Evolutionary conservation across 2,797 vertebrate genomes (phyloP), one percentile per base, ranked within the genome.

Genomic region (Poliocrania exsul): DNA sequence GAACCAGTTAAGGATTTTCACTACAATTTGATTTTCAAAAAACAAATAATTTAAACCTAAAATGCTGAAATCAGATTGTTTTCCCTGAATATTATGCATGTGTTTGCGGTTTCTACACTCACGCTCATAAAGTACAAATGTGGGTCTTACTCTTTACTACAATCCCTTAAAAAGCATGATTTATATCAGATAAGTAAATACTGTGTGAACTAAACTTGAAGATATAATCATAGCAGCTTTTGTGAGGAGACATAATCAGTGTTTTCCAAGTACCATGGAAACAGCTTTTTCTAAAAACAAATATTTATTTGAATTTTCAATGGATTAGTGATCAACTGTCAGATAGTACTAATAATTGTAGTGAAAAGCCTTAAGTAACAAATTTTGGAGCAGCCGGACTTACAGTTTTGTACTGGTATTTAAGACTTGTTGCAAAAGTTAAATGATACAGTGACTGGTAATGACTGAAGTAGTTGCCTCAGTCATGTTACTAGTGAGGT

Each of bases 1-100:
- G 92, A 97, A 97, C 86, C 75, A 61, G 64, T 94, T 98, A 97
- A 98, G 97, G 97, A 97, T 97, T 97, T 98, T 98, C 98, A 98
- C 98, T 98, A 98, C 97, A 97, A 96, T 97, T 97, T 97, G 87
- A 94, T 94, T 96, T 96, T 92, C 40, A 80, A 95, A 95, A 94
- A 94, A 70, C 90, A 91, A 75, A 73, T 94, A 4, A 81, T 92
- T 93, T 84, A 61, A 91, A 65, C 26, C 64, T 88, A 84, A 88
- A 92, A 92, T 61, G 74, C 54, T 91, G 67, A 92, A 92, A 93
- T 93, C 67, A 28, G 51, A 91, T 88, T 81, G 47, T 95, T 96
- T 97, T 94, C 78, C 93, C 81, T 95, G 69, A 94, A 83, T 83
- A 82, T 93, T 95, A 78, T 81, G 88, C 89, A 94, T 94, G 70